These are phyloP conservation scores for Lasioglossum malachurum DNA, from an alignment of 2,888 invertebrate genomes.

Conservation along the genomic window DNA sequence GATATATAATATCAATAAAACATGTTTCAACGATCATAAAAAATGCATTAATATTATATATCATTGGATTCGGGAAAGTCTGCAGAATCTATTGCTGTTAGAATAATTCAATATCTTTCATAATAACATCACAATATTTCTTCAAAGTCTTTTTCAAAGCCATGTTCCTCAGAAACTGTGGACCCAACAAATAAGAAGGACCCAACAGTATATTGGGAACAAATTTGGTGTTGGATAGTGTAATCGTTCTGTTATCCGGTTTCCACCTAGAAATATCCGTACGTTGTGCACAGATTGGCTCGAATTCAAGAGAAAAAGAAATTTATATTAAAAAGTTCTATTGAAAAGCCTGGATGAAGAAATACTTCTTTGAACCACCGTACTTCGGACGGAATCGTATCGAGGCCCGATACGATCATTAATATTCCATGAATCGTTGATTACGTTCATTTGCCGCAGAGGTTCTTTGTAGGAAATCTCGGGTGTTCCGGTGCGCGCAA, in stretches of 20 bases:
- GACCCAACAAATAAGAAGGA: no score
- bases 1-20: no score
- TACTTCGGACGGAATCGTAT: neutral
- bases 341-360: neutral
- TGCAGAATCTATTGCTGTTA: no score
- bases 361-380: neutral
- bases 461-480: constrained; percentile 26
- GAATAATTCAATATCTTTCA: no score
- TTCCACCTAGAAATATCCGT: neutral
- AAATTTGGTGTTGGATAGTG: no score
- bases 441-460: neutral
- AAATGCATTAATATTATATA: no score
- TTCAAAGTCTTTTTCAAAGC: no score
- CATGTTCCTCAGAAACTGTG: no score
- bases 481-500: constrained; percentile 5
- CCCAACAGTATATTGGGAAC: no score
- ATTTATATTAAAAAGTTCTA: neutral
- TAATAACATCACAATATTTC: no score
- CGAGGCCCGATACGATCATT: neutral
- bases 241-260: neutral
- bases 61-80: no score
- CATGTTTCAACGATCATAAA: no score
- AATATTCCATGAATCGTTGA: constrained; percentile 21
- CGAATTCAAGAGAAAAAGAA: neutral
- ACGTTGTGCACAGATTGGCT: neutral